Base-by-base conservation (phyloP, 2,797 vertebrate species). In the Thunnus albacares region DNA sequence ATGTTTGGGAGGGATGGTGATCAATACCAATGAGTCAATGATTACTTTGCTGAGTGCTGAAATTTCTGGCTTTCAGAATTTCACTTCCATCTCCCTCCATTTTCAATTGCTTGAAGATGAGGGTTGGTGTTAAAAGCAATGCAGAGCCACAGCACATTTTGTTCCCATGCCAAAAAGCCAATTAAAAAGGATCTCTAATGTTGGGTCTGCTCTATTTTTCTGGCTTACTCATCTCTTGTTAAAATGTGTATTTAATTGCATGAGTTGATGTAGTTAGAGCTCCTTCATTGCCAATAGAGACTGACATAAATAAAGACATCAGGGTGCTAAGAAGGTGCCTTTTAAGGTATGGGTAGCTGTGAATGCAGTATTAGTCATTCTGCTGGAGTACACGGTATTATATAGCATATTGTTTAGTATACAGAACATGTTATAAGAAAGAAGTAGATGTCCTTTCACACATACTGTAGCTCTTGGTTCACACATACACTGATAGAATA, bases 201-300 rank as follows among this genome's bases (percentile, higher is more conserved):
- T 60, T 75, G 24, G 33, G 22, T 66, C 26, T 61, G 18, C 61
- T 71, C 53, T 20, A 35, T 80, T 72, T 70, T 47, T 71, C 53
- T 43, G 26, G 53, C 82, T 75, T 56, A 52, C 61, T 66, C 57
- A 62, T 68, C 51, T 74, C 41, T 59, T 57, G 38, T 59, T 82
- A 69, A 75, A 83, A 80, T 68, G 35, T 67, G 33, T 20, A 38
- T 82, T 68, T 80, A 87, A 82, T 71, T 79, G 58, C 38, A 59
- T 49, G 69, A 68, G 63, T 30, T 38, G 64, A 62, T 68, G 52
- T 66, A 22, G 3, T 35, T 30, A 13, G 3, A 45, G 5, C 57
- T 17, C 28, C 9, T 49, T 35, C 0, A 33, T 71, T 79, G 78
- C 59, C 41, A 73, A 2, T 56, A 62, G 66, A 70, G 47, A 78